Base-by-base conservation (phyloP, 2,888 invertebrate genomes). In the Mesorhabditis spiculigera region DNA sequence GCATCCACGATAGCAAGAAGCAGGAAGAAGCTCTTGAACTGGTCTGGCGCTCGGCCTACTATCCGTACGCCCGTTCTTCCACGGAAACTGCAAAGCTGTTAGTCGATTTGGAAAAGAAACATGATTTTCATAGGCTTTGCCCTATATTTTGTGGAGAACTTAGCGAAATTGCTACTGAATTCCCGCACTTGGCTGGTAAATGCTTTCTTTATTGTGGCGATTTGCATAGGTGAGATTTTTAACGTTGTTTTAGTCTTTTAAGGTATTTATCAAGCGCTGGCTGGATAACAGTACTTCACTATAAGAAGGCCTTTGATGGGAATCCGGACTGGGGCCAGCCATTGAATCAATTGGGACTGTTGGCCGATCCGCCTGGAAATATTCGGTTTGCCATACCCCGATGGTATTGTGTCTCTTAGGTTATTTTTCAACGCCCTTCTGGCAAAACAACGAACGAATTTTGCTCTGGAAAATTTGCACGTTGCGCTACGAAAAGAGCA, bases 11-110 rank as follows among this genome's bases (percentile, higher is more conserved):
- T 28, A 28, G 28, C 28, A 28, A 28, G 28, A 28, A 28, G 28
- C 28, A 28, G 28, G 28, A 28, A 28, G 28, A 28, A 28, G 67
- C 67, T 4, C 43, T 72, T 6, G 69, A 70, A 16, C 43, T 70
- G 63, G 67, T 70, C 45, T 72, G 72, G 72, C 63, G 69, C 45
- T 64, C 45, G 4, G 69, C 69, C 42, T 72, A 72, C 50, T 70
- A 70, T 50, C 10, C 58, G 1, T n/a, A 50, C 8, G 58, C 58
- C 8, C 8, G 58, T 13, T 13, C 58, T 13, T 50, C 58, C 10
- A 50, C 8, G n/a, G 58, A 50, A 50, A 50, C 58, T n/a, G 58
- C 58, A 50, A 50, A 50, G n/a, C n/a, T 50, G 58, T 50, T 10
- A 50, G 58, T 50, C 58, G 58, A 50, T 50, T 50, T 50, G 8